Evolutionary conservation across 2,797 vertebrate species (phyloP).

Genomic region (Varecia variegata): DNA sequence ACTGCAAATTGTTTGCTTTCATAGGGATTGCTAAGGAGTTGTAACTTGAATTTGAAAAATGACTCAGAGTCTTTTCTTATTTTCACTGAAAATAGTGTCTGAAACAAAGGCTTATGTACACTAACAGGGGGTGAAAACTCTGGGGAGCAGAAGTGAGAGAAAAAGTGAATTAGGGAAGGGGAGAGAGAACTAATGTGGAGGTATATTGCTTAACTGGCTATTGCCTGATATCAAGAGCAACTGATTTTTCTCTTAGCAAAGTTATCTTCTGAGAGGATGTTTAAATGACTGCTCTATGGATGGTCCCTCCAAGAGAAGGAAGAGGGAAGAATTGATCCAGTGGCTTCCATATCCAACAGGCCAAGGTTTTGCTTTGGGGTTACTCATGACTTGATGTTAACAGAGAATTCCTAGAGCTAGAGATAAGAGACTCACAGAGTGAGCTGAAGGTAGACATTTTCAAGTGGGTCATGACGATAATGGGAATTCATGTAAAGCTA

Average conservation of each 20-base stretch:
- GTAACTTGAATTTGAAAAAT: background rate
- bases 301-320: background rate
- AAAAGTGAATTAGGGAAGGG: background rate
- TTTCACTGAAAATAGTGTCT: background rate
- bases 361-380: background rate
- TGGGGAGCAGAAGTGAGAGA: background rate
- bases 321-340: background rate
- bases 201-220: background rate
- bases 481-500: background rate
- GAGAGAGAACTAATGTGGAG: background rate
- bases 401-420: background rate
- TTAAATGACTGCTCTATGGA: background rate
- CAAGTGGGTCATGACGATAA: background rate
- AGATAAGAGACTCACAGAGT: background rate
- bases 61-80: background rate
- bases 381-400: background rate
- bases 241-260: background rate
- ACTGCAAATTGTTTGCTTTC: background rate
- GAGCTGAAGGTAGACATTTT: background rate
- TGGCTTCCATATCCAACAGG: background rate
- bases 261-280: background rate
- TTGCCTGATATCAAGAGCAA: background rate
- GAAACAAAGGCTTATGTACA: background rate
- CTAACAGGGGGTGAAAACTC: background rate
- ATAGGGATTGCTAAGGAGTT: background rate